Conservation (phyloP, 2,797 vertebrate species). For the Apogon hyalosoma region DNA sequence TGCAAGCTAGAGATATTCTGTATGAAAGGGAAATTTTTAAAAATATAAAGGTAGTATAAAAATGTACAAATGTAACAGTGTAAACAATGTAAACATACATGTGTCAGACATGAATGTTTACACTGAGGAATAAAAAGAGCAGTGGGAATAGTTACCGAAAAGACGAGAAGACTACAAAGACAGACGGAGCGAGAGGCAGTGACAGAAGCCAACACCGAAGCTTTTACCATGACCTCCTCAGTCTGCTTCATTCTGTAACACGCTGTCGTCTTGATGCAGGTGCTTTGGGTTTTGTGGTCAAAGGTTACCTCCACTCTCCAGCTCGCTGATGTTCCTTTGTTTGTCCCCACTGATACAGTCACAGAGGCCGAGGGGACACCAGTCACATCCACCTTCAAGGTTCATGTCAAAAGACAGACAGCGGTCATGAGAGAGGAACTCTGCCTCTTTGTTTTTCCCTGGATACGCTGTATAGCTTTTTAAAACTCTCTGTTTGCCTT, state of each 20-base stretch:
- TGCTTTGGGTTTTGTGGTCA: conserved; percentile 16
- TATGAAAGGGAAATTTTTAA: too few relatives aligned
- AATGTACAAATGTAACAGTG: too few relatives aligned
- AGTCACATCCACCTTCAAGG: conserved; percentile 33
- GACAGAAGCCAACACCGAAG: neutral
- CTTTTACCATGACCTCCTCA: conserved; percentile 4
- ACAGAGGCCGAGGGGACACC: conserved; percentile 7
- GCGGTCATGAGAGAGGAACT: conserved; percentile 10
- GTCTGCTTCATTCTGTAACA: neutral
- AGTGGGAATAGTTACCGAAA: neutral
- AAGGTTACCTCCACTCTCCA: neutral
- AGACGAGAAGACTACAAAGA: conserved; percentile 4
- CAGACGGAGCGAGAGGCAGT: neutral
- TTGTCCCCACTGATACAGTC: conserved; percentile 15
- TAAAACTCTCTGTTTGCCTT: too few relatives aligned
- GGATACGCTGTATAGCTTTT: too few relatives aligned
- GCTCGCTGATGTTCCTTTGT: conserved; percentile 22
- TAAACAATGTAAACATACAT: too few relatives aligned
- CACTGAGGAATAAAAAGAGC: neutral
- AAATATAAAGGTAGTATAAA: too few relatives aligned
- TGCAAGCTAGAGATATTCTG: too few relatives aligned
- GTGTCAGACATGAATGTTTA: neutral
- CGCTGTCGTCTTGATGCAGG: conserved; percentile 27
- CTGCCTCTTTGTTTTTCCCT: neutral
- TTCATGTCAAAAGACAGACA: conserved; percentile 34